Base-by-base conservation (phyloP, 2,113 vertebrate genomes). In the Tychaedon coryphoeus region DNA sequence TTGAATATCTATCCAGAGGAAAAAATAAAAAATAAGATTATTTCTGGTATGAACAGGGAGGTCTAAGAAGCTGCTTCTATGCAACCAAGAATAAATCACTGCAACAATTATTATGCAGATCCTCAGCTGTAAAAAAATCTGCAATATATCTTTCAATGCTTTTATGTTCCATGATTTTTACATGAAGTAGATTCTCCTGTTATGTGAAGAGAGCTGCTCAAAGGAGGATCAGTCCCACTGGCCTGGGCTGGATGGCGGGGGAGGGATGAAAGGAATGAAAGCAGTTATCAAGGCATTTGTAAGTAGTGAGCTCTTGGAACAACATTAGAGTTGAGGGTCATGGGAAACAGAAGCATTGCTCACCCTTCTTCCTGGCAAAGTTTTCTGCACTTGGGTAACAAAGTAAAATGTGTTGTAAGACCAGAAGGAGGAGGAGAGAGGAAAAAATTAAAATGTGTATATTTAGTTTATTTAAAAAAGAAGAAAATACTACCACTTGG, bases 261-360 rank as follows among this genome's bases (percentile, higher is more conserved):
- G 97, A 97, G 96, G 97, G 75, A 93, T 90, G 87, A 95, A 93
- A 97, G 97, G 97, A 98, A 98, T 98, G 97, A 96, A 95, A 95
- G 97, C 50, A 88, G 97, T 97, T 98, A 98, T 98, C 97, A 97
- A 98, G 97, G 96, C 97, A 96, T 98, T 98, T 97, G 96, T 93
- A 95, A 98, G 96, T 94, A 96, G 95, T 74, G 96, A 98, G 95
- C 95, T 97, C 96, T 98, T 98, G 97, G 98, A 98, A 98, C 94
- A 95, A 98, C 97, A 97, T 97, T 92, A 98, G 96, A 97, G 97
- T 90, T 76, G 75, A 97, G 97, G 98, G 98, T 98, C 98, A 98
- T 98, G 98, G 98, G 98, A 98, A 98, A 98, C 94, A 98, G 95
- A 95, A 96, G 94, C 89, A 96, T 91, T 79, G 80, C 96, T 98